Conservation (phyloP, 2,888 invertebrate species). For the Griposia aprilina region DNA sequence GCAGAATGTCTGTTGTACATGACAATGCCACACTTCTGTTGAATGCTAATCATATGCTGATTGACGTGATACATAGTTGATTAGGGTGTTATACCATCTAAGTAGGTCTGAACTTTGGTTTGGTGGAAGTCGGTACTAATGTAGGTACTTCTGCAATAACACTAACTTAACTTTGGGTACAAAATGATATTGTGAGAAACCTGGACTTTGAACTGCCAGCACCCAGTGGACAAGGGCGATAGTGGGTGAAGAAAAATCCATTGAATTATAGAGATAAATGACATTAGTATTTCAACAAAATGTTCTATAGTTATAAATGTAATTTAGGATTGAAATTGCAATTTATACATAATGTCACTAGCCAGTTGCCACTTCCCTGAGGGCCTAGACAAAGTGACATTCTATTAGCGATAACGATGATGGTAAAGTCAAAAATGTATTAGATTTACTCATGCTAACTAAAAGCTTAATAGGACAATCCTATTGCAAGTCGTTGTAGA, state of each 20-base stretch:
- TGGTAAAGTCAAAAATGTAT: no score
- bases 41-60: constrained; percentile 39
- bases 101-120: neutral
- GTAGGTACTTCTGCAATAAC: neutral
- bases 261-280: no score
- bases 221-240: neutral
- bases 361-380: no score
- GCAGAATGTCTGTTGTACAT: constrained; percentile 30
- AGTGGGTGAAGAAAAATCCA: neutral
- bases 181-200: neutral
- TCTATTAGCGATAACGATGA: no score
- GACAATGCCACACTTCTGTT: constrained; percentile 31
- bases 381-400: no score
- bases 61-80: constrained; percentile 27
- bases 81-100: neutral
- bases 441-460: no score
- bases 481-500: no score
- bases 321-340: neutral
- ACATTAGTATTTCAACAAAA: neutral
- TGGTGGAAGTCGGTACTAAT: no score
- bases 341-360: neutral
- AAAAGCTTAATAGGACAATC: no score
- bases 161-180: no score
- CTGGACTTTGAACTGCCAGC: neutral
- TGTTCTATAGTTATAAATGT: neutral